These are phyloP conservation scores for Leptobrachium leishanense DNA, from an alignment of 2,113 vertebrate species.

Conservation along the genomic window DNA sequence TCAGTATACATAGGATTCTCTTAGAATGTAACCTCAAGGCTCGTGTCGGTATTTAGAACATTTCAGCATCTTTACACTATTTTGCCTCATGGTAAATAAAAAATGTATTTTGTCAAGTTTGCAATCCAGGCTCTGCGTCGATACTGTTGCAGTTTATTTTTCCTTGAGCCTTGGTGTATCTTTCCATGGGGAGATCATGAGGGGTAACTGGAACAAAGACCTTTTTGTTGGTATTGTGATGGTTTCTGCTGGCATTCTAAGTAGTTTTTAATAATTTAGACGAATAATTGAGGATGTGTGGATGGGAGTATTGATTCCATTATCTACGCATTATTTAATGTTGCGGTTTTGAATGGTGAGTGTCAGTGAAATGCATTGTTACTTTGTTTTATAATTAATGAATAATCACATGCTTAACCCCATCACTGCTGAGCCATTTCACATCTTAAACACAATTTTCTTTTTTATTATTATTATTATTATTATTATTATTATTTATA, in stretches of 20 bases:
- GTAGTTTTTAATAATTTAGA: constrained; percentile 3
- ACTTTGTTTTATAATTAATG: constrained; percentile 18
- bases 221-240: background rate
- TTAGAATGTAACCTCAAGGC: too few species aligned
- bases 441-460: too few species aligned
- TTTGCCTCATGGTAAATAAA: too few species aligned
- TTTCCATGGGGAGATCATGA: background rate
- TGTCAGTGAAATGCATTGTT: constrained; percentile 1
- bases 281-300: background rate
- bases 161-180: background rate
- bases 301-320: background rate
- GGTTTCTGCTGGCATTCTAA: background rate
- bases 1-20: too few species aligned
- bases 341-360: constrained; percentile 2
- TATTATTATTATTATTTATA: too few species aligned
- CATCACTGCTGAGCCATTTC: too few species aligned
- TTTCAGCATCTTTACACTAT: too few species aligned
- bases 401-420: background rate
- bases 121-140: background rate
- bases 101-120: background rate
- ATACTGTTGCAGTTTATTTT: background rate
- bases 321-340: background rate
- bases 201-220: background rate
- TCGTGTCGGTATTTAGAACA: too few species aligned
- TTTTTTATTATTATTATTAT: too few species aligned